phyloP scores from a whole-genome alignment of 2,888 invertebrate genomes.

The Myopa tessellatipennis region DNA sequence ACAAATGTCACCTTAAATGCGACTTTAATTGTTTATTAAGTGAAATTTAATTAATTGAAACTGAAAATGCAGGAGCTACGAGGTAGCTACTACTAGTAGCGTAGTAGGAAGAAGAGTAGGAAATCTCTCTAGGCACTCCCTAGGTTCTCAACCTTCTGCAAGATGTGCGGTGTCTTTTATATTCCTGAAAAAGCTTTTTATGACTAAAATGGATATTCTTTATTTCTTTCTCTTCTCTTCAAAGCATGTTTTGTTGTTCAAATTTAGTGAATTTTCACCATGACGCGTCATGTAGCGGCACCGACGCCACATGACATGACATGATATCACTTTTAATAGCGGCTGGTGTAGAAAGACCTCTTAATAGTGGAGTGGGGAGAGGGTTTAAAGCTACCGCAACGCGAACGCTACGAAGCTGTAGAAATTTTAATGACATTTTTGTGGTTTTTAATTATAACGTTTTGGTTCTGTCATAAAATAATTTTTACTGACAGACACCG shows the following conservation, averaged over 20 bases:
- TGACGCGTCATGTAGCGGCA: neutral
- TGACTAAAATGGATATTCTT: neutral
- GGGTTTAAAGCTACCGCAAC: neutral
- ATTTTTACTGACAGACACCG: constrained; percentile 48
- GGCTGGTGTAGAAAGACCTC: neutral
- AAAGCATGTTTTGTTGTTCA: neutral
- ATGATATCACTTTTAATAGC: constrained; percentile 11
- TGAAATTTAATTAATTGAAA: constrained; percentile 34
- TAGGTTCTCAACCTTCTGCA: neutral
- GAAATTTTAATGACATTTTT: constrained; percentile 33
- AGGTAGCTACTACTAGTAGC: no score
- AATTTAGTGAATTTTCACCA: neutral
- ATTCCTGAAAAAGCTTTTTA: neutral
- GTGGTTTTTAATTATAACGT: constrained; percentile 35
- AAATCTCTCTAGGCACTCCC: neutral
- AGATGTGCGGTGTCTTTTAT: neutral
- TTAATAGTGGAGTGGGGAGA: neutral
- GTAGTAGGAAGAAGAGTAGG: no score
- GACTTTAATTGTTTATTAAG: constrained; percentile 30
- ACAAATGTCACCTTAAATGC: constrained; percentile 26
- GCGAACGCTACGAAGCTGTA: constrained; percentile 15
- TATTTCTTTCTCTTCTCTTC: neutral
- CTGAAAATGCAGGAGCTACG: neutral
- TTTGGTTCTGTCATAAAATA: constrained; percentile 33
- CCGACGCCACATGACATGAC: neutral